Percentiles rank a stretch among this genome's conserved stretches.
phyloP scores from a whole-genome alignment of 2,113 vertebrate species.

The Anolis carolinensis region DNA sequence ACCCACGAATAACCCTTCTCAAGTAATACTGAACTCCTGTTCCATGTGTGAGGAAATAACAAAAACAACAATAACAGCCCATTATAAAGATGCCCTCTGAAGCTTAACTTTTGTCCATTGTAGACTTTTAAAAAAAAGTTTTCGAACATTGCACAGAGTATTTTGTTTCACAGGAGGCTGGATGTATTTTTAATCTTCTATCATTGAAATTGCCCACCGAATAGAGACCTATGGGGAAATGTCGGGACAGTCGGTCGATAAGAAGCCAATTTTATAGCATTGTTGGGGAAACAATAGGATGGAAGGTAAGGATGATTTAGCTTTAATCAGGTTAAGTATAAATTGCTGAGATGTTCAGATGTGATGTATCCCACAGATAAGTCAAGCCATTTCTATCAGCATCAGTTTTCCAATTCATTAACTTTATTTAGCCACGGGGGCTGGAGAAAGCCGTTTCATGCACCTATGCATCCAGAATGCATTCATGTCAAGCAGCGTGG shows the following conservation, averaged over 20 bases:
- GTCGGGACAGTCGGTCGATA: constrained; percentile 1
- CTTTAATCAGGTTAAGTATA: constrained; percentile 60
- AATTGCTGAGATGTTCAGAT: constrained; percentile 47
- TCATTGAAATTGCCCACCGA: constrained; percentile 17
- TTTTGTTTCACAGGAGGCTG: neutral
- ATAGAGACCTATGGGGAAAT: neutral
- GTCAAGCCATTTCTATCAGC: constrained; percentile 58
- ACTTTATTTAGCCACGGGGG: constrained; percentile 51
- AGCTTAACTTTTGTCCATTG: neutral
- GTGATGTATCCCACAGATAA: constrained; percentile 41
- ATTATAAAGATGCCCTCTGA: neutral
- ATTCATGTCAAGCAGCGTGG: constrained; percentile 43
- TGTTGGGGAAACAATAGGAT: constrained; percentile 17
- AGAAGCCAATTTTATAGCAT: constrained; percentile 34
- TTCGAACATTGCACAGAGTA: neutral
- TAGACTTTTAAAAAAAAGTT: neutral
- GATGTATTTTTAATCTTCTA: neutral
- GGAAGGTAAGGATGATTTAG: constrained; percentile 44
- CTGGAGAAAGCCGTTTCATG: neutral
- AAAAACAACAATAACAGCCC: neutral
- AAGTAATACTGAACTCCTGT: neutral
- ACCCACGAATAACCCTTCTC: neutral
- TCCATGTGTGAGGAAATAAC: neutral
- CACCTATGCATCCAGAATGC: constrained; percentile 10
- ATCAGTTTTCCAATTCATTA: constrained; percentile 68